These are phyloP conservation scores for Pyrrhura leucotis DNA, from an alignment of 2,797 vertebrate species.

Conservation along the genomic window DNA sequence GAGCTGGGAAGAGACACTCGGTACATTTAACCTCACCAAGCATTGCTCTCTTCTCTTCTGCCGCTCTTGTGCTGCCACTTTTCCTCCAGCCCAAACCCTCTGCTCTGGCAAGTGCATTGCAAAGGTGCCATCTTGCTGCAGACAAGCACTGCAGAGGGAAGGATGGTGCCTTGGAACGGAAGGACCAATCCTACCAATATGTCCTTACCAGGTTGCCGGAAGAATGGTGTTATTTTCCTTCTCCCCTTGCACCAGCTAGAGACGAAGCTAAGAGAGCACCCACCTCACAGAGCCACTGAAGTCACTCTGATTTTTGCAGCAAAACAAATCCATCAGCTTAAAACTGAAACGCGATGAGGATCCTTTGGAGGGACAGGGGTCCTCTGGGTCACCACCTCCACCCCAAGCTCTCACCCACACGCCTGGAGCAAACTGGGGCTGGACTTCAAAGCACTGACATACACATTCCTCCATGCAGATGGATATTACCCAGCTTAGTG, in stretches of 20 bases:
- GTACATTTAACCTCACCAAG: not conserved
- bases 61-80: not conserved
- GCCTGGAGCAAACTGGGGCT: not conserved
- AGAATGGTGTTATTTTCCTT: not conserved
- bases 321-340: not conserved
- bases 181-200: not conserved
- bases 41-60: not conserved
- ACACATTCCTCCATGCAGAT: not conserved
- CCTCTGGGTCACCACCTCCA: fast-evolving
- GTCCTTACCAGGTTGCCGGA: not conserved
- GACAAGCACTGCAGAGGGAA: not conserved
- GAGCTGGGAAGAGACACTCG: not conserved
- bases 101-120: not conserved
- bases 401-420: not conserved
- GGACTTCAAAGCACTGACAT: not conserved
- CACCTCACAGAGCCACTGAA: not conserved
- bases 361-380: not conserved
- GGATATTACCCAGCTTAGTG: not conserved
- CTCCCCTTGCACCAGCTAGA: not conserved
- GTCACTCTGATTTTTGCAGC: not conserved
- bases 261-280: fast-evolving
- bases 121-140: not conserved
- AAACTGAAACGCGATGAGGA: not conserved
- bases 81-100: not conserved
- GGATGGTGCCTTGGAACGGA: not conserved